Percentiles rank a stretch among this genome's conserved stretches.
phyloP scores from a whole-genome alignment of 1,140 invertebrate genomes.

The Colletes latitarsis region DNA sequence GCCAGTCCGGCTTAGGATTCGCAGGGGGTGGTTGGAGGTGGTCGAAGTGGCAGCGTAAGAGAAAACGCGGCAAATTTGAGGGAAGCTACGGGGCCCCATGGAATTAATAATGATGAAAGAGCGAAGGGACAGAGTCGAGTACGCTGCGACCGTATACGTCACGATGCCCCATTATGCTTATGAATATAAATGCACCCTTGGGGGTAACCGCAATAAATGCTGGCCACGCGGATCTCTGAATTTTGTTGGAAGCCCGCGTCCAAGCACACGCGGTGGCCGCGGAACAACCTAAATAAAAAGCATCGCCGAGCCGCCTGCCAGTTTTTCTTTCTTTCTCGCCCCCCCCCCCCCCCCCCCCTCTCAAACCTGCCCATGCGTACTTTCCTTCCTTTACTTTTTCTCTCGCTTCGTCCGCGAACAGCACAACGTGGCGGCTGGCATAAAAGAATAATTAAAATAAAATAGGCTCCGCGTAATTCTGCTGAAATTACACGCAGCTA shows the following conservation, averaged over 20 bases:
- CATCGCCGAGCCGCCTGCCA: constrained; percentile 39
- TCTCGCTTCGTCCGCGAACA: constrained; percentile 18
- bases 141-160: constrained; percentile 54
- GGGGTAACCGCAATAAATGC: constrained; percentile 65
- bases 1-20: background rate
- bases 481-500: constrained; percentile 54
- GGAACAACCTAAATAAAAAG: constrained; percentile 61
- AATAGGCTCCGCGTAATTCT: constrained; percentile 56
- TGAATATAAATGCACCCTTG: constrained; percentile 69
- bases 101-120: constrained; percentile 68
- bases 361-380: background rate
- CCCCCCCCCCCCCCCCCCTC: too few relatives aligned
- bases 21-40: background rate
- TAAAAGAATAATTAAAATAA: constrained; percentile 68
- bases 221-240: constrained; percentile 62
- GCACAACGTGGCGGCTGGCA: constrained; percentile 29
- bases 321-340: constrained; percentile 44
- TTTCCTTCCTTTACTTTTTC: constrained; percentile 16
- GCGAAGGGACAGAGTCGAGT: constrained; percentile 60
- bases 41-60: background rate
- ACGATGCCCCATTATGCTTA: constrained; percentile 67
- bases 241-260: constrained; percentile 50
- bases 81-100: constrained; percentile 18
- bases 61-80: constrained; percentile 11
- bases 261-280: constrained; percentile 52